A percentile compares a stretch with the other conserved stretches of the same genome.
Conservation (phyloP, 2,797 vertebrate genomes). For the Sandelia bainsii region DNA sequence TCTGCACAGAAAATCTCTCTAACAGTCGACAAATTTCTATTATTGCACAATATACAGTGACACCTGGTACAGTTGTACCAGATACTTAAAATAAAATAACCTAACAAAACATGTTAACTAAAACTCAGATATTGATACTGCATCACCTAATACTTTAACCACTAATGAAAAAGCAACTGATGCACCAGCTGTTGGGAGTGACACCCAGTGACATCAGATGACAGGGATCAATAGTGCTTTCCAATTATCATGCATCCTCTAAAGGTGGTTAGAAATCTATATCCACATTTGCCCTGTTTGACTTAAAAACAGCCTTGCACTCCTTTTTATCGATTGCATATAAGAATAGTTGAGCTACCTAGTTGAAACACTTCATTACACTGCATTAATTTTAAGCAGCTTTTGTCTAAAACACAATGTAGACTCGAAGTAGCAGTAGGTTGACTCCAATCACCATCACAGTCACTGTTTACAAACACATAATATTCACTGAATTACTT, state of each 20-base stretch:
- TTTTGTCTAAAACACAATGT: slow-evolving; percentile 3
- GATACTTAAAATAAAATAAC: slow-evolving; percentile 1
- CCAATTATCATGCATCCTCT: slow-evolving; percentile 17
- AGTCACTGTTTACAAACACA: slow-evolving; percentile 10
- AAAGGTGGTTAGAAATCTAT: slow-evolving; percentile 30
- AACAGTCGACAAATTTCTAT: background rate
- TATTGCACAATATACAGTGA: background rate
- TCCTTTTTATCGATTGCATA: slow-evolving; percentile 14
- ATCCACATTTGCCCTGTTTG: slow-evolving; percentile 5
- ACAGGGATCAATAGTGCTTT: slow-evolving; percentile 49
- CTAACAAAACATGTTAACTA: background rate
- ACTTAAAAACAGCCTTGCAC: background rate
- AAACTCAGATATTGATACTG: slow-evolving; percentile 3
- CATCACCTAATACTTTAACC: slow-evolving; percentile 4
- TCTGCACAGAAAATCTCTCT: too few relatives aligned
- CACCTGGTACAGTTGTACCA: background rate
- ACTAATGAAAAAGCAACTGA: slow-evolving; percentile 56
- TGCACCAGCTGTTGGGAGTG: slow-evolving; percentile 23
- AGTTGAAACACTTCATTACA: too few relatives aligned
- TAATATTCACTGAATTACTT: slow-evolving; percentile 3
- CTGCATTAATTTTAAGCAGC: background rate
- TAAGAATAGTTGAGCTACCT: background rate
- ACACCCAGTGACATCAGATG: slow-evolving; percentile 36
- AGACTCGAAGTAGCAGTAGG: background rate
- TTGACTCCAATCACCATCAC: background rate